Base-by-base conservation (phyloP, 1,140 invertebrate genomes). In the Thrips palmi region DNA sequence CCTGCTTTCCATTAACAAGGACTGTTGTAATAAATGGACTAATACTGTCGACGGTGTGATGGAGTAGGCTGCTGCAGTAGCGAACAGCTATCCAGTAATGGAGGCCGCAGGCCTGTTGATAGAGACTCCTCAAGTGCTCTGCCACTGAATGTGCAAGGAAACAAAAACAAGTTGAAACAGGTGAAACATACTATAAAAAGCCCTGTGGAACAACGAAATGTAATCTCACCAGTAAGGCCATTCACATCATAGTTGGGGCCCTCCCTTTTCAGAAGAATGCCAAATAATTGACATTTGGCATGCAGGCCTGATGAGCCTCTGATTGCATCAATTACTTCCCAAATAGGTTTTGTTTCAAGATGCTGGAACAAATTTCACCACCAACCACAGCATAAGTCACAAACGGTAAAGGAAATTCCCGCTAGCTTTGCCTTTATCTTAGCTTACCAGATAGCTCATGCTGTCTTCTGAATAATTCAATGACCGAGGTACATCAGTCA, bases 11-110 rank as follows among this genome's bases (percentile, higher is more conserved):
- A 61, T 91, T 83, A 14, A 97, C 93, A 18, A 98, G 64, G 40
- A 97, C 82, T 11, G 85, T 84, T 19, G 94, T 98, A 39, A 98
- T 91, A 52, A 92, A 94, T 12, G 94, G 94, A 59, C 91, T 94
- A 40, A 99, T 88, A 47, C 86, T 92, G 59, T 97, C 93, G 2
- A 97, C 92, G 34, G 88, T 81, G 53, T 97, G 92, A 53, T 77
- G 70, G 17, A 97, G 63, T 33, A 97, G 65, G 49, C 84, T 86
- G 25, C 87, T 91, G 52, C 88, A 93, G 54, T 93, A 88, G 36
- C 94, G 70, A 15, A 99, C 88, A 24, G 84, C 83, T 40, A 78
- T 76, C 92, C 92, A 98, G 55, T 88, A 77, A 32, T 88, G 71
- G 20, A 89, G 62, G 36, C 75, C 73, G 15, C 89, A 91, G 15